Evolutionary conservation across 2,113 vertebrate genomes (phyloP).

Genomic region (Ictalurus furcatus): DNA sequence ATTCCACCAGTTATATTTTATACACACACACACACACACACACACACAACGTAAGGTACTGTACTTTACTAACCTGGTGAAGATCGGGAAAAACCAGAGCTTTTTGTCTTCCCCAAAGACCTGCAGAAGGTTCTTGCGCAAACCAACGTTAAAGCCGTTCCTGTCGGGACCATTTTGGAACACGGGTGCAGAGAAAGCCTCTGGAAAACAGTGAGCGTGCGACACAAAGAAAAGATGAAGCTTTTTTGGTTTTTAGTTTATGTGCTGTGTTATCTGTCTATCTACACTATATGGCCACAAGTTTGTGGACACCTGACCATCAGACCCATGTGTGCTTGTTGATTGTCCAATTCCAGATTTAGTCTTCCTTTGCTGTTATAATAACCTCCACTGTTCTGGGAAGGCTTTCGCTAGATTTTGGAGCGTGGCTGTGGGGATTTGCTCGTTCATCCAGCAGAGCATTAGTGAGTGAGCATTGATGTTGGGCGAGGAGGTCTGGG

Average conservation of each 20-base stretch:
- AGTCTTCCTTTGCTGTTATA: not conserved
- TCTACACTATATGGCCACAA: not conserved
- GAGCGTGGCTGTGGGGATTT: not conserved
- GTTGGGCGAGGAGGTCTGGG: not conserved
- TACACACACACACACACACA: too few relatives aligned
- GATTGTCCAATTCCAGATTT: not conserved
- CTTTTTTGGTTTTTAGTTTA: not conserved
- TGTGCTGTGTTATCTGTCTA: not conserved
- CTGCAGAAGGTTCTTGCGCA: slow-evolving; percentile 86
- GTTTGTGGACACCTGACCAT: not conserved
- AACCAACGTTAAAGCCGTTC: slow-evolving; percentile 90
- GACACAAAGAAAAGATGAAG: not conserved
- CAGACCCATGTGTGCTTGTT: not conserved
- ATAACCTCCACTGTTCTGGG: not conserved
- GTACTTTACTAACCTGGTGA: slow-evolving; percentile 79
- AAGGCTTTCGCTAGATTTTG: not conserved
- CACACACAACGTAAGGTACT: not conserved
- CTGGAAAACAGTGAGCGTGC: slow-evolving; percentile 63
- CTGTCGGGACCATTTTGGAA: slow-evolving; percentile 89
- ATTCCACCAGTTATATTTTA: not conserved
- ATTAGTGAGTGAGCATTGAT: not conserved
- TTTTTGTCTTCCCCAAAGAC: slow-evolving; percentile 91
- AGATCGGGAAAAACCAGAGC: slow-evolving; percentile 90
- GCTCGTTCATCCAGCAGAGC: not conserved
- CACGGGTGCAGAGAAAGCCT: slow-evolving; percentile 93